phyloP scores from a whole-genome alignment of 1,140 invertebrate genomes.

The Neodiprion virginianus region DNA sequence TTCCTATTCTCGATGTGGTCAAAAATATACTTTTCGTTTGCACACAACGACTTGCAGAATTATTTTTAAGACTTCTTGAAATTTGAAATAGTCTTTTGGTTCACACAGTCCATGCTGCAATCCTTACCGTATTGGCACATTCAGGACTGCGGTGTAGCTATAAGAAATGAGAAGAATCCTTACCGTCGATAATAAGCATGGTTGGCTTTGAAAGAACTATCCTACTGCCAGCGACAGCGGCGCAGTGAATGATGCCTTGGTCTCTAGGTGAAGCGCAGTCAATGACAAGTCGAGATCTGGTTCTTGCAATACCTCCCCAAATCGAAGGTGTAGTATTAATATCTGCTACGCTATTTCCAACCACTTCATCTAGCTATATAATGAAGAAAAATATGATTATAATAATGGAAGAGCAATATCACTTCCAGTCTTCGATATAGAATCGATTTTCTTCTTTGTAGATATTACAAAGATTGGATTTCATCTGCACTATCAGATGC shows the following conservation, averaged over 20 bases:
- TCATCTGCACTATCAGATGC: too few relatives aligned
- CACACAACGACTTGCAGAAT: too few relatives aligned
- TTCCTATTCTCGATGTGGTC: too few relatives aligned
- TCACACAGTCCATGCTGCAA: too few relatives aligned
- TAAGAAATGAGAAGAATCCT: constrained; percentile 17
- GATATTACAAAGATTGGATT: too few relatives aligned
- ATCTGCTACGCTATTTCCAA: constrained; percentile 37
- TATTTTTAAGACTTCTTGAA: too few relatives aligned
- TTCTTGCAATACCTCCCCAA: constrained; percentile 63
- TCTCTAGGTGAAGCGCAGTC: constrained; percentile 67
- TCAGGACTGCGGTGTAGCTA: too few relatives aligned
- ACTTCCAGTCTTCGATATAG: too few relatives aligned
- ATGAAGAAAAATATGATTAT: not conserved
- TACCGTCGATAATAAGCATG: constrained; percentile 53
- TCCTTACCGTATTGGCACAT: too few relatives aligned
- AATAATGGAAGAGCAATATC: not conserved
- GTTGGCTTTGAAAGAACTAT: constrained; percentile 59
- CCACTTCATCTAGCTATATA: constrained; percentile 38
- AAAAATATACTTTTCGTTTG: too few relatives aligned
- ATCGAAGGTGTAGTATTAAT: constrained; percentile 14
- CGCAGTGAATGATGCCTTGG: constrained; percentile 73
- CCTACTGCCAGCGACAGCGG: constrained; percentile 69
- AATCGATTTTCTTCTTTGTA: too few relatives aligned
- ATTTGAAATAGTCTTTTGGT: too few relatives aligned
- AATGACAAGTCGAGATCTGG: constrained; percentile 72